Evolutionary conservation across 2,888 invertebrate genomes (phyloP).

Genomic region (Rhagonycha fulva): DNA sequence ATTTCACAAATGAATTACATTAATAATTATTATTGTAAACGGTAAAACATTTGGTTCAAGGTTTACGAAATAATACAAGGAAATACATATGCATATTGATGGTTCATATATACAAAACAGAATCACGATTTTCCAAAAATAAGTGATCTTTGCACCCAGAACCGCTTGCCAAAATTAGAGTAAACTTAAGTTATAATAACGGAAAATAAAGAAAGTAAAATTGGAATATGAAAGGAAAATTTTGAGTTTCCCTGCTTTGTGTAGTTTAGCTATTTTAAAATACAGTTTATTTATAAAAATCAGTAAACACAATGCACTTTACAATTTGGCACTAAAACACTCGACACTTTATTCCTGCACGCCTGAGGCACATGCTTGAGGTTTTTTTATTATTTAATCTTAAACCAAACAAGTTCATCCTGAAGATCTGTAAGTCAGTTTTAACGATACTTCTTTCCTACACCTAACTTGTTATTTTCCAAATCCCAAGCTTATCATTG

Average conservation of each 20-base stretch:
- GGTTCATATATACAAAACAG: not conserved
- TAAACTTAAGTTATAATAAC: conserved; percentile 3
- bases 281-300: not conserved
- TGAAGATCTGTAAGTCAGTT: conserved; percentile 19
- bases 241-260: not conserved
- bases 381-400: conserved; percentile 34
- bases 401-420: conserved; percentile 38
- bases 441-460: conserved; percentile 15
- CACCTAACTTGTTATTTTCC: conserved; percentile 25
- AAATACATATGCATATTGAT: not conserved
- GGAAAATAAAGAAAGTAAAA: not conserved
- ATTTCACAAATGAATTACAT: not conserved
- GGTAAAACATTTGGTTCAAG: not conserved
- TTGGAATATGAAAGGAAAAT: not conserved
- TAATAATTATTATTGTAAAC: not conserved
- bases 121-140: conserved; percentile 10
- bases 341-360: conserved; percentile 33
- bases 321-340: conserved; percentile 23
- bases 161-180: conserved; percentile 12
- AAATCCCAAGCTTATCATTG: conserved; percentile 26
- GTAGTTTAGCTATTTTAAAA: not conserved
- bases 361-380: conserved; percentile 36
- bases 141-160: conserved; percentile 7
- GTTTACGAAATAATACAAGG: not conserved
- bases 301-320: not conserved